Conservation (phyloP, 2,113 vertebrate genomes). For the Andinoacara biseriatus region DNA sequence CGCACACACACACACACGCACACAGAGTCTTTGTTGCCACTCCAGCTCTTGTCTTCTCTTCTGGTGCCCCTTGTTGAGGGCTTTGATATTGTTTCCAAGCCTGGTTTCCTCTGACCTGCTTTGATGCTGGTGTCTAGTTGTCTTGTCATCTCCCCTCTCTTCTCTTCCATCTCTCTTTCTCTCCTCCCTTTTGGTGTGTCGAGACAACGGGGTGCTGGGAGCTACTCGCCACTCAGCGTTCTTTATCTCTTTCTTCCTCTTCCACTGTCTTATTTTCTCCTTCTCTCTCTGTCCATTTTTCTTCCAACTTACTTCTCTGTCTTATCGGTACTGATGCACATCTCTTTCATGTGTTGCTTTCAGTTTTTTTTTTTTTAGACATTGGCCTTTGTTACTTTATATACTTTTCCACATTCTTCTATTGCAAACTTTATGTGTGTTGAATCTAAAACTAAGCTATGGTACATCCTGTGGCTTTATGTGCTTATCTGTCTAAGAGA, state of each 20-base stretch:
- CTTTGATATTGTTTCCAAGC: conserved; percentile 74
- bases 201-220: conserved; percentile 36
- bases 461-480: background rate
- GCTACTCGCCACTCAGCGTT: conserved; percentile 44
- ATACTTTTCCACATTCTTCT: background rate
- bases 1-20: conserved; percentile 12
- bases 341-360: conserved; percentile 30
- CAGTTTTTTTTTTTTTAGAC: conserved; percentile 6
- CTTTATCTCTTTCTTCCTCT: conserved; percentile 59
- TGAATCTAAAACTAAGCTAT: background rate
- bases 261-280: conserved; percentile 36
- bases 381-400: background rate
- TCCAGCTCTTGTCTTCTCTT: conserved; percentile 71
- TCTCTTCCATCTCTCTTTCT: conserved; percentile 10
- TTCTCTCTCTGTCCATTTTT: conserved; percentile 32
- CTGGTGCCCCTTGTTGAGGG: conserved; percentile 61
- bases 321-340: conserved; percentile 18
- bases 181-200: conserved; percentile 24
- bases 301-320: background rate
- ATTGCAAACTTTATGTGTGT: conserved; percentile 10
- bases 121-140: conserved; percentile 73
- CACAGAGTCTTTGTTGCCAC: conserved; percentile 58
- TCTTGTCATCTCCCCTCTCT: conserved; percentile 58
- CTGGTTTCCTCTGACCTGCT: conserved; percentile 72
- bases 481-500: background rate